Percentiles rank a stretch among this genome's conserved stretches.
Conservation (phyloP, 2,113 vertebrate genomes). For the Charadrius vociferus region DNA sequence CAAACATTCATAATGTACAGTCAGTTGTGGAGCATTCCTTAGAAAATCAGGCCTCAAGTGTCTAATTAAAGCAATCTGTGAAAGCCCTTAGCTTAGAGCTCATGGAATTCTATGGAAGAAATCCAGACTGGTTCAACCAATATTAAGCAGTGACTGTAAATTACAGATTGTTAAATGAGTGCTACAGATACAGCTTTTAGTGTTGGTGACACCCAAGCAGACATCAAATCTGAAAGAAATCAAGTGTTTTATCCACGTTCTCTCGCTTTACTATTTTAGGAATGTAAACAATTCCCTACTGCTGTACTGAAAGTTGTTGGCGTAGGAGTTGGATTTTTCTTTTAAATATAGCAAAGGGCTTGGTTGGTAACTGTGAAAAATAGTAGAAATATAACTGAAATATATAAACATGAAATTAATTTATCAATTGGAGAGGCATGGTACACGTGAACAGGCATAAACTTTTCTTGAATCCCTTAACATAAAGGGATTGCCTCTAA, state of each 20-base stretch:
- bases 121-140: neutral
- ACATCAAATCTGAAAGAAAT: neutral
- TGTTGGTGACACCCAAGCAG: neutral
- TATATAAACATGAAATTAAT: neutral
- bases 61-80: constrained; percentile 21
- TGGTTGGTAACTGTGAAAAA: neutral
- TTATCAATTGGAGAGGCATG: neutral
- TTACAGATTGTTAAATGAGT: neutral
- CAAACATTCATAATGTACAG: neutral
- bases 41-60: neutral
- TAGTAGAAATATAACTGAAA: neutral
- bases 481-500: neutral
- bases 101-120: neutral
- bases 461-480: neutral
- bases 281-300: neutral
- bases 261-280: neutral
- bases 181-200: neutral
- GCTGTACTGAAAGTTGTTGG: neutral
- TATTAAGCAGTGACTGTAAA: neutral
- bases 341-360: neutral
- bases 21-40: neutral
- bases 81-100: neutral
- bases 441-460: neutral
- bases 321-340: neutral
- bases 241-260: neutral